These are phyloP conservation scores for Rhinoderma darwinii DNA, from an alignment of 2,113 vertebrate genomes.

Conservation along the genomic window DNA sequence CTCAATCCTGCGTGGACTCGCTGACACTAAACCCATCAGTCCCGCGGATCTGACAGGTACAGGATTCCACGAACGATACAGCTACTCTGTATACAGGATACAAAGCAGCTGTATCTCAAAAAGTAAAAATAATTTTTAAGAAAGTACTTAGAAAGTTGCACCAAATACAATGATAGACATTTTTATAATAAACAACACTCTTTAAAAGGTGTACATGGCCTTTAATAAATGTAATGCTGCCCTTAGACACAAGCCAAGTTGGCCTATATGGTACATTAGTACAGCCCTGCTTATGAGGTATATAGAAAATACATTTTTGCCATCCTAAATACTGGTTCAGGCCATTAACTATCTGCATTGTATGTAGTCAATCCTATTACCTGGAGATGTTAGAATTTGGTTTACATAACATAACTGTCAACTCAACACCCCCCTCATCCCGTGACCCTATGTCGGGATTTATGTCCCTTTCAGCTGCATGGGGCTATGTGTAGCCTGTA, in stretches of 20 bases:
- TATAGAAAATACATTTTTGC: background rate
- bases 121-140: too few relatives aligned
- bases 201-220: background rate
- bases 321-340: background rate
- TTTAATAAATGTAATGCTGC: background rate
- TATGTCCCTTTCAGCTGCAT: background rate
- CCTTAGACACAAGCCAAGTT: background rate
- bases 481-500: slow-evolving; percentile 2
- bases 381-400: background rate
- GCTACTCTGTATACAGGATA: too few relatives aligned
- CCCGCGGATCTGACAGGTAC: too few relatives aligned
- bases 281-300: background rate
- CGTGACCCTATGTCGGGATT: background rate
- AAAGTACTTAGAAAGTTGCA: too few relatives aligned
- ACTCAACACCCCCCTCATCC: background rate
- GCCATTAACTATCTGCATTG: background rate
- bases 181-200: background rate
- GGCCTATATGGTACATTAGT: background rate
- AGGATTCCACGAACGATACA: too few relatives aligned
- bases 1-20: too few relatives aligned
- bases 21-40: too few relatives aligned
- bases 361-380: background rate
- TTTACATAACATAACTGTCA: background rate
- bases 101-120: too few relatives aligned
- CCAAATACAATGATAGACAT: too few relatives aligned